Percentiles rank a stretch among this genome's conserved stretches.
These are phyloP conservation scores for Euphydryas editha DNA, from an alignment of 2,888 invertebrate genomes.

Conservation along the genomic window DNA sequence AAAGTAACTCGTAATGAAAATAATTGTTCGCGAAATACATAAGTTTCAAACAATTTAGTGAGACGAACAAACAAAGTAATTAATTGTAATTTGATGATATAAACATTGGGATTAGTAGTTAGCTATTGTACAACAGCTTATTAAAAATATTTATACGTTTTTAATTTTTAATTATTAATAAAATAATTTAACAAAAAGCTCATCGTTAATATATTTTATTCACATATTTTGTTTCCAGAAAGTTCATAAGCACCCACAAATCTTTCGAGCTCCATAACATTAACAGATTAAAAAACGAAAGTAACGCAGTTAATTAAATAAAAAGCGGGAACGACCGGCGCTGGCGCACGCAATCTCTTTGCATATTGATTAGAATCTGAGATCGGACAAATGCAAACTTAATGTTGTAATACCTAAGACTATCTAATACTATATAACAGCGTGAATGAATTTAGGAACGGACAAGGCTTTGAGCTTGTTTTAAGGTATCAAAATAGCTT, in stretches of 20 bases:
- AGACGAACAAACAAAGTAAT: background rate
- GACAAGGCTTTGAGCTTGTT: background rate
- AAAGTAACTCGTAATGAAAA: slow-evolving; percentile 23
- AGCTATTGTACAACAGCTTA: too few relatives aligned
- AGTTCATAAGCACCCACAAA: slow-evolving; percentile 24
- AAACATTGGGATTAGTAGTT: background rate
- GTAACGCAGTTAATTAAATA: slow-evolving; percentile 55
- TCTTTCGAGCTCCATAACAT: slow-evolving; percentile 36
- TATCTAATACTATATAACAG: slow-evolving; percentile 2
- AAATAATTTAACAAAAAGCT: background rate
- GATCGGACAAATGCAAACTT: slow-evolving; percentile 47
- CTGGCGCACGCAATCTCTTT: slow-evolving; percentile 57
- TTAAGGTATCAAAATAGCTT: background rate
- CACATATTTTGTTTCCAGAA: background rate
- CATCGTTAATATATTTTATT: background rate
- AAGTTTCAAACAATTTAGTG: background rate
- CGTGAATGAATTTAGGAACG: background rate
- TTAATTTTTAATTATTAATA: too few relatives aligned
- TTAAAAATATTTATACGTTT: too few relatives aligned
- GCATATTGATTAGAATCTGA: slow-evolving; percentile 70
- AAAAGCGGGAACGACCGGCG: slow-evolving; percentile 48
- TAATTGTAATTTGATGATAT: background rate
- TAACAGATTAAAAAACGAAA: slow-evolving; percentile 46
- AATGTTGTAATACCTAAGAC: slow-evolving; percentile 32
- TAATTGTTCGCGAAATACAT: slow-evolving; percentile 15